Base-by-base conservation (phyloP, 2,888 invertebrate genomes). In the Aphidoletes aphidimyza region DNA sequence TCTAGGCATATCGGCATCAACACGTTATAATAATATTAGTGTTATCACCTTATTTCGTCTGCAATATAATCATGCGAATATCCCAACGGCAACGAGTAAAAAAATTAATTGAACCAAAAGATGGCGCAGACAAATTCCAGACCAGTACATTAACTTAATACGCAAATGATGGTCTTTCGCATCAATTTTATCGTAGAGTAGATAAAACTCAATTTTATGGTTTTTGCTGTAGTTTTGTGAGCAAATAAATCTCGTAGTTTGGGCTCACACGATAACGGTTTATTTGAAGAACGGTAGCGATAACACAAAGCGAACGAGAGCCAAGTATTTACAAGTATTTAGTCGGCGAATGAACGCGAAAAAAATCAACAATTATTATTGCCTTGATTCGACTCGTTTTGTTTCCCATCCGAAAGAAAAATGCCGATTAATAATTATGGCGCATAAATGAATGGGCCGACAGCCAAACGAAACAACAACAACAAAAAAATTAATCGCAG, bases 371-470 rank as follows among this genome's bases (percentile, higher is more conserved):
- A n/a, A n/a, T n/a, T 47, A 47, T 47, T 47, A 11, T 19, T 47
- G 42, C 11, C n/a, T 47, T 6, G 17, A 11, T 6, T 17, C 9
- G 11, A 47, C 17, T 54, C 54, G 3, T 26, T 42, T 14, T 42
- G 42, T 14, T 42, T 8, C 54, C 3, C 26, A 54, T 19, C 17
- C 54, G 22, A n/a, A 3, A 2, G 26, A 26, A 54, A 54, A 22
- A 8, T 22, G 11, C 54, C 22, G 22, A 54, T 22, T 54, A 54
- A 47, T 47, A 47, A 47, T 47, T 54, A 26, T 2, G 2, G 54
- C 54, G 5, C 54, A 54, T 54, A 54, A 54, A 26, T 54, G 54
- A 54, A 54, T 54, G 54, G 54, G 54, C 54, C 54, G 5, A 54
- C 2, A 54, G 54, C 54, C 22, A 47, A 39, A 11, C 39, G n/a